Conservation (phyloP, 2,113 vertebrate species). For the Platycercus adscitus region DNA sequence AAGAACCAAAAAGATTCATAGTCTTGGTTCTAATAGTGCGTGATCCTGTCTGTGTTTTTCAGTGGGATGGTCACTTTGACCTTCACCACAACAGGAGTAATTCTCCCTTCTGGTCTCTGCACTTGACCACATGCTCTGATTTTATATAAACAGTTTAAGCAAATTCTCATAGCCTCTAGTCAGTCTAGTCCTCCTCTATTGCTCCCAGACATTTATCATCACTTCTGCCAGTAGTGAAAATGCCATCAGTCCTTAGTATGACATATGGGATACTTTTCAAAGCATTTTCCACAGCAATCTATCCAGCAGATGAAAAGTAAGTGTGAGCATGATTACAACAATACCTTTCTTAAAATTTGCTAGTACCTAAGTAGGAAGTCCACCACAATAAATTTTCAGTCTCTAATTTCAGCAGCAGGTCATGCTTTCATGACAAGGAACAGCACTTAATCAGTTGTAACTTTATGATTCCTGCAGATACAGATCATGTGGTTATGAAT, state of each 20-base stretch:
- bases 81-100: not conserved
- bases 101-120: not conserved
- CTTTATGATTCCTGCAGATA: not conserved
- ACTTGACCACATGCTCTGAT: not conserved
- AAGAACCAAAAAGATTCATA: not conserved
- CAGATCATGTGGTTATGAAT: not conserved
- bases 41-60: not conserved
- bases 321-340: not conserved
- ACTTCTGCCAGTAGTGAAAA: slow-evolving; percentile 8
- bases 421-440: not conserved
- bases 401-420: not conserved
- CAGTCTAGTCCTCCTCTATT: not conserved
- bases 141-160: not conserved
- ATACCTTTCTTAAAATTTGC: not conserved
- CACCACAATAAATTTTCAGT: not conserved
- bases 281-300: not conserved
- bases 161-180: not conserved
- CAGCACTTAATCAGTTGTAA: not conserved
- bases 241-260: not conserved
- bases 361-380: not conserved
- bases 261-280: not conserved
- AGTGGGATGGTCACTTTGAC: not conserved
- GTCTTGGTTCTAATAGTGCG: not conserved
- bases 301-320: not conserved
- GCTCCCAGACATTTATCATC: slow-evolving; percentile 14